phyloP scores from a whole-genome alignment of 2,888 invertebrate species.

The Ethmia dodecea region DNA sequence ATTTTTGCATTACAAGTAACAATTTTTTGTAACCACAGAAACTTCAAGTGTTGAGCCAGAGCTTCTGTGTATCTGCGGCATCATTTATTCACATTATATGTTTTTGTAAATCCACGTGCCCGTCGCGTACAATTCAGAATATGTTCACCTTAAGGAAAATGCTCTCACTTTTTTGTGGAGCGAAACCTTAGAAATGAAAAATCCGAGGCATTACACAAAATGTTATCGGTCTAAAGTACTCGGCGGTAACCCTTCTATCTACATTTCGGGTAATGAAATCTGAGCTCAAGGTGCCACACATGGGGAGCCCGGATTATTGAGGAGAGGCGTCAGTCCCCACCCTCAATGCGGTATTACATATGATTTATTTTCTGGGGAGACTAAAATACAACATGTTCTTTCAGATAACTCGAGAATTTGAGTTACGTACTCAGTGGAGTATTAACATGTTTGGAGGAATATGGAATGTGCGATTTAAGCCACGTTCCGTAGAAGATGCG shows the following conservation, averaged over 20 bases:
- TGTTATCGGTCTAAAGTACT: neutral
- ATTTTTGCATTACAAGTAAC: too few species aligned
- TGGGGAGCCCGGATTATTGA: constrained; percentile 28
- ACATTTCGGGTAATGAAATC: constrained; percentile 38
- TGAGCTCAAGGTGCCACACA: constrained; percentile 21
- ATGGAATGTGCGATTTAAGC: constrained; percentile 20
- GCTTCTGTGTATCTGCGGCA: too few species aligned
- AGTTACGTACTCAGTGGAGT: constrained; percentile 24
- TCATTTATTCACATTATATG: too few species aligned
- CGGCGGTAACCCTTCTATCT: constrained; percentile 5
- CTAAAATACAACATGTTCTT: constrained; percentile 36
- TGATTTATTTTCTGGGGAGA: constrained; percentile 38
- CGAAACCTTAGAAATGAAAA: too few species aligned
- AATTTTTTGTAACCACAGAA: too few species aligned
- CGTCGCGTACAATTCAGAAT: too few species aligned
- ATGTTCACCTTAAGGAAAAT: too few species aligned
- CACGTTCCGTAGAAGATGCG: too few species aligned
- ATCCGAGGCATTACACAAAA: neutral
- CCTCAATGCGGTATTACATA: constrained; percentile 39
- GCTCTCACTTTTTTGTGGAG: too few species aligned
- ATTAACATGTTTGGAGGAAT: constrained; percentile 26
- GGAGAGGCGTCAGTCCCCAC: constrained; percentile 29
- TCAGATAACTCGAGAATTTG: constrained; percentile 31
- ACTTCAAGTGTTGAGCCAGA: too few species aligned
- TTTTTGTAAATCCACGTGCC: too few species aligned